A percentile compares a stretch with the other conserved stretches of the same genome.
phyloP scores from a whole-genome alignment of 2,797 vertebrate genomes.

The Anolis apletophallus region DNA sequence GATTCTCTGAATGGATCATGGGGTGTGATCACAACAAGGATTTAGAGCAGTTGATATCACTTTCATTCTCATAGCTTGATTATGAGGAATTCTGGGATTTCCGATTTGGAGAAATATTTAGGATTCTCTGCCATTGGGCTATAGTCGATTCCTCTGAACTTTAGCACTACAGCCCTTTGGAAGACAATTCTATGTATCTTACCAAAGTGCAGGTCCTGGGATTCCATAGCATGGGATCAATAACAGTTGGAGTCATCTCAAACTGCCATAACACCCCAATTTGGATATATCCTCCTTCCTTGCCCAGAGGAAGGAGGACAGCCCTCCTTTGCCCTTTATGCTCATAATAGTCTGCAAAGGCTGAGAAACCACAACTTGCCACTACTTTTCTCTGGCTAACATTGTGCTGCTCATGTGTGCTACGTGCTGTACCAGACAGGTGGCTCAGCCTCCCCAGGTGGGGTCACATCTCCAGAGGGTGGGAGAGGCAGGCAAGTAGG shows the following conservation, averaged over 20 bases:
- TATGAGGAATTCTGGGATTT: too few species aligned
- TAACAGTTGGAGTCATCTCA: too few species aligned
- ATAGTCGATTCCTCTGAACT: too few species aligned
- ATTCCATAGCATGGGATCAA: too few species aligned
- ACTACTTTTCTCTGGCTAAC: not conserved
- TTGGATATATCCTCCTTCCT: not conserved
- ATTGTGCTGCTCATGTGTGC: not conserved
- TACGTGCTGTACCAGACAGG: slow-evolving; percentile 47
- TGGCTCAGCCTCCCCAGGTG: slow-evolving; percentile 15
- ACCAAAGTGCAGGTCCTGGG: too few species aligned
- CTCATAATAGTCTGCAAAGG: not conserved
- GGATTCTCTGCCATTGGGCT: too few species aligned
- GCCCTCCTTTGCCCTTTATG: not conserved
- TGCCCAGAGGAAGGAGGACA: not conserved
- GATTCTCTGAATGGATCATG: not conserved
- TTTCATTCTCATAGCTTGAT: too few species aligned
- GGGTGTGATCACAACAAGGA: too few species aligned
- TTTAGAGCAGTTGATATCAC: not conserved
- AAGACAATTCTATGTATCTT: too few species aligned
- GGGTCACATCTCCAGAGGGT: slow-evolving; percentile 9
- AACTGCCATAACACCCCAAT: too few species aligned
- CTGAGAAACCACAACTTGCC: not conserved
- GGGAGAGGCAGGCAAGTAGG: not conserved
- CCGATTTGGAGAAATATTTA: too few species aligned
- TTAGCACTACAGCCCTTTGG: too few species aligned